These are phyloP conservation scores for Melospiza melodia DNA, from an alignment of 2,113 vertebrate genomes.

Conservation along the genomic window DNA sequence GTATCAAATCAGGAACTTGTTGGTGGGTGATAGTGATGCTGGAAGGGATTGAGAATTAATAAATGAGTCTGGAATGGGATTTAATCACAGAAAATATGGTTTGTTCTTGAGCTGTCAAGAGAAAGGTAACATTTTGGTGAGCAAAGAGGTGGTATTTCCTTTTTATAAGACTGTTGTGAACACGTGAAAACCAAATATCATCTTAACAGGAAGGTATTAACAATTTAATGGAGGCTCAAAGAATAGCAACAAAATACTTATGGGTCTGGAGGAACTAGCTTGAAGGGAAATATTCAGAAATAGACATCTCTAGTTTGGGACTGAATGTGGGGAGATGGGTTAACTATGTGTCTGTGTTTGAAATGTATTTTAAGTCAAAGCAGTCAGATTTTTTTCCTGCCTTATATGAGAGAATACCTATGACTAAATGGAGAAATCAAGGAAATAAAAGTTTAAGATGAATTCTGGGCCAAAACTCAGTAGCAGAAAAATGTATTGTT, in stretches of 20 bases:
- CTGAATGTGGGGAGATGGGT: neutral
- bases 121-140: neutral
- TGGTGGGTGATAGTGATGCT: neutral
- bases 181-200: neutral
- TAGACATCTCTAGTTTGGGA: neutral
- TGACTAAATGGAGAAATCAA: neutral
- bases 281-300: neutral
- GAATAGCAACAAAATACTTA: neutral
- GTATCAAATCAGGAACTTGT: neutral
- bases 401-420: neutral
- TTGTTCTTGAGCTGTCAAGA: neutral
- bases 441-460: neutral
- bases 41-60: neutral
- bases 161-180: neutral
- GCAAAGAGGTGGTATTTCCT: neutral
- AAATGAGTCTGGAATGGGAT: neutral
- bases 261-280: neutral
- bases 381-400: neutral
- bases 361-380: neutral
- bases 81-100: neutral
- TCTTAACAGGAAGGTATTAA: neutral
- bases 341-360: neutral
- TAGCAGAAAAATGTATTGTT: neutral
- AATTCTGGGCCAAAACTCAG: neutral
- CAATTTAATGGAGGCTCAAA: neutral